Evolutionary conservation across 1,140 invertebrate species (phyloP), one percentile per base, ranked within the genome.

Genomic region (Neotoxoptera formosana): DNA sequence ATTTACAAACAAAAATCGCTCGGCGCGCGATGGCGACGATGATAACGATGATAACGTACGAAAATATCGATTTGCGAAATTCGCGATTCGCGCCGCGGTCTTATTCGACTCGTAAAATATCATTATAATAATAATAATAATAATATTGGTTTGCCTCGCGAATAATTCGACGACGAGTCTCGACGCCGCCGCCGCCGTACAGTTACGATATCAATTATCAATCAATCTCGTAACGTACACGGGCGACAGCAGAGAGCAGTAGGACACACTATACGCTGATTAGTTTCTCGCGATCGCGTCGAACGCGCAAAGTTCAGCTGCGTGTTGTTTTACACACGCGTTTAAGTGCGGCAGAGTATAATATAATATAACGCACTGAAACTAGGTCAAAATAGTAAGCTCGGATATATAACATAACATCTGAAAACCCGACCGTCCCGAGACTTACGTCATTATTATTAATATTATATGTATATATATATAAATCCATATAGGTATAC

Each of bases 351-450:
- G n/a, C n/a, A n/a, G n/a, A 7, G 34, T 23, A 14, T 51, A 51
- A 17, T 67, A 76, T n/a, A 76, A 76, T n/a, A n/a, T n/a, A n/a
- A 14, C 11, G 47, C 7, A 53, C 48, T 25, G 36, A 51, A 89
- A 89, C 47, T 89, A 21, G 87, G n/a, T 89, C 87, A 53, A 89
- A 89, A 87, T 87, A 87, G 8, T 87, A 87, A 89, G 51, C 48
- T 53, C 34, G 30, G 30, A 89, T 53, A n/a, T n/a, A n/a, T n/a
- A 89, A 36, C n/a, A 84, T 89, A 14, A 53, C 36, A 53, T 89
- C 34, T 53, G 48, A 53, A 88, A 41, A 89, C 30, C 87, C 17
- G 17, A n/a, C 14, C 7, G 48, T 23, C 34, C 47, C n/a, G 7
- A 89, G 20, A 34, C 84, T 87, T 48, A 9, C 51, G 25, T 89